phyloP scores from a whole-genome alignment of 1,140 invertebrate species.

The Sesamia nonagrioides region DNA sequence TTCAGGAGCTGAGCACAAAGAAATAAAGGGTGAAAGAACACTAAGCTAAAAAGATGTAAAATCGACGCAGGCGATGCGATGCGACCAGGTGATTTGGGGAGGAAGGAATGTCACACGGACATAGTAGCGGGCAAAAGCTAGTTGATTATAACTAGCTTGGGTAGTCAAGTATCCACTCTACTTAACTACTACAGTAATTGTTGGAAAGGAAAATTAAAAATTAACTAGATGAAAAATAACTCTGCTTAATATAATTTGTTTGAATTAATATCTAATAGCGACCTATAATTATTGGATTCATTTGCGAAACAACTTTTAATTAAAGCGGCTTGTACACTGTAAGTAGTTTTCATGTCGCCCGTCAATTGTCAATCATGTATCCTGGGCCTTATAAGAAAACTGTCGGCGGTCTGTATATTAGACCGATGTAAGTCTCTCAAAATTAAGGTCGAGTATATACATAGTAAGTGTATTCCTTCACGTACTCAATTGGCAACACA shows the following conservation, averaged over 20 bases:
- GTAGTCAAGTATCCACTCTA: too few relatives aligned
- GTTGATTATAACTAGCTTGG: too few relatives aligned
- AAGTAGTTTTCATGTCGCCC: not conserved
- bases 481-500: too few relatives aligned
- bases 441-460: slow-evolving; percentile 1
- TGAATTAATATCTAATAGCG: not conserved
- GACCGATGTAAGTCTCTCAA: slow-evolving; percentile 23
- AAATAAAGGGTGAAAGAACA: too few relatives aligned
- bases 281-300: slow-evolving; percentile 1
- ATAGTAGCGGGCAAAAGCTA: too few relatives aligned
- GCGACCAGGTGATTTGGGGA: too few relatives aligned
- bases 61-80: too few relatives aligned
- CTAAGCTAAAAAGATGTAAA: too few relatives aligned
- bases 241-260: not conserved
- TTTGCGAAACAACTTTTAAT: slow-evolving; percentile 27
- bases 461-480: not conserved
- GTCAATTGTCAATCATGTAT: slow-evolving; percentile 41
- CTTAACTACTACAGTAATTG: too few relatives aligned
- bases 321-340: not conserved
- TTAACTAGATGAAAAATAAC: not conserved
- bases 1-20: too few relatives aligned
- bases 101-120: too few relatives aligned
- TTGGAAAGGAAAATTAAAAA: too few relatives aligned
- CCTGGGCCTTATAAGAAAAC: not conserved
- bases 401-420: slow-evolving; percentile 30